Evolutionary conservation across 1,140 invertebrate species (phyloP).

Genomic region (Drosophila ogumai): DNA sequence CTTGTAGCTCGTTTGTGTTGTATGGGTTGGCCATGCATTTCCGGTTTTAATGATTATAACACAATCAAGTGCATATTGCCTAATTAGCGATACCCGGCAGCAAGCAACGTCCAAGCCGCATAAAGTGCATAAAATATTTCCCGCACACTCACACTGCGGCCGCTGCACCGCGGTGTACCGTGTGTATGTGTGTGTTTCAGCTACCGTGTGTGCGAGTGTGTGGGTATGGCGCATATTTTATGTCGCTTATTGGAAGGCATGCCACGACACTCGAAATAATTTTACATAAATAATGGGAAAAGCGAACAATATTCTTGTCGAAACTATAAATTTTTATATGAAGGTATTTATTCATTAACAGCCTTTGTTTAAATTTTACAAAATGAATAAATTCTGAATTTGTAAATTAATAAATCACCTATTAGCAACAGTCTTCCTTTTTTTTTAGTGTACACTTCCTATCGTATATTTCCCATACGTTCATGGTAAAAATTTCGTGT

Average conservation of each 20-base stretch:
- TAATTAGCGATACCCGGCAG: constrained; percentile 67
- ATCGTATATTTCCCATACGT: constrained; percentile 28
- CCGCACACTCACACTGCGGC: constrained; percentile 44
- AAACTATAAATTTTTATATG: too few relatives aligned
- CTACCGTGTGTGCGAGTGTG: constrained; percentile 5
- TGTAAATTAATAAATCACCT: neutral
- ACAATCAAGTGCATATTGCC: constrained; percentile 83
- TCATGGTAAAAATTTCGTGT: constrained; percentile 32
- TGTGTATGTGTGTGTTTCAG: constrained; percentile 17
- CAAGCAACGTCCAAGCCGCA: constrained; percentile 52
- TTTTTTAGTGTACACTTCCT: neutral
- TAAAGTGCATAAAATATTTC: constrained; percentile 80
- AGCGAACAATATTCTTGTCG: too few relatives aligned
- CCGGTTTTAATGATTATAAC: constrained; percentile 81
- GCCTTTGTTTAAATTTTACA: neutral
- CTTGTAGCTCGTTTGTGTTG: constrained; percentile 13
- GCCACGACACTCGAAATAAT: constrained; percentile 45
- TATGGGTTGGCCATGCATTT: constrained; percentile 59
- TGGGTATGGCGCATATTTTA: constrained; percentile 55
- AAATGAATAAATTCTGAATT: neutral
- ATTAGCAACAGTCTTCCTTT: neutral
- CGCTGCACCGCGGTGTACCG: constrained; percentile 5
- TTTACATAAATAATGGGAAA: neutral
- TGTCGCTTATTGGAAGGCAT: constrained; percentile 66
- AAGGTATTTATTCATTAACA: neutral